Conservation (phyloP, 1,140 invertebrate genomes). For the Solenopsis invicta region DNA sequence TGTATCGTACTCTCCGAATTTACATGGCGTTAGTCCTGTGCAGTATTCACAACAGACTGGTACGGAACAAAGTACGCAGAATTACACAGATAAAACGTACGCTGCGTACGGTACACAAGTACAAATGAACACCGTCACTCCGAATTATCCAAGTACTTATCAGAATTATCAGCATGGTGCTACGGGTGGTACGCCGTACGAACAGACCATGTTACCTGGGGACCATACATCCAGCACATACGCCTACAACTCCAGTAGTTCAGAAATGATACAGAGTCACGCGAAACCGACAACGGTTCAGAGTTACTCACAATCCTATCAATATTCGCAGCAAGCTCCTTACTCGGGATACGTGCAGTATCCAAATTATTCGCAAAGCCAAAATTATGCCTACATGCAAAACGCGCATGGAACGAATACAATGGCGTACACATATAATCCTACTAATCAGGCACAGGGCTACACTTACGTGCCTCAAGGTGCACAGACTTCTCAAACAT, state of each 20-base stretch:
- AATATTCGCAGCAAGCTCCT: conserved; percentile 77
- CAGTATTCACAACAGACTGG: conserved; percentile 63
- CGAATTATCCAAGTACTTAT: conserved; percentile 75
- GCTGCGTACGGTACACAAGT: conserved; percentile 61
- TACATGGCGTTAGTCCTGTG: conserved; percentile 38
- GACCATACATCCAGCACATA: conserved; percentile 47
- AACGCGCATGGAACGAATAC: conserved; percentile 50
- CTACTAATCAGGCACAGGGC: conserved; percentile 76
- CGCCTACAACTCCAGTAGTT: conserved; percentile 58
- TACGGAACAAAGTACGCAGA: conserved; percentile 61
- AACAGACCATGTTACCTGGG: conserved; percentile 56
- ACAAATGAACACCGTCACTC: conserved; percentile 46
- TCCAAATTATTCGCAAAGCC: conserved; percentile 71
- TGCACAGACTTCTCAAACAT: conserved; percentile 45
- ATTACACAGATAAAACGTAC: conserved; percentile 65
- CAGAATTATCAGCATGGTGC: conserved; percentile 62
- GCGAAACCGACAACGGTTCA: conserved; percentile 77
- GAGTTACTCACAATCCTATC: conserved; percentile 78
- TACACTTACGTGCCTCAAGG: conserved; percentile 79
- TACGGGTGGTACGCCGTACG: conserved; percentile 34
- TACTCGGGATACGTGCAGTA: conserved; percentile 73
- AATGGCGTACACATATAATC: conserved; percentile 87
- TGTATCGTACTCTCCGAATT: conserved; percentile 45
- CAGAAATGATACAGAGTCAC: conserved; percentile 84
- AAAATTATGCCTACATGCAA: conserved; percentile 71